Conservation (phyloP, 2,797 vertebrate species). For the Lates japonicus region DNA sequence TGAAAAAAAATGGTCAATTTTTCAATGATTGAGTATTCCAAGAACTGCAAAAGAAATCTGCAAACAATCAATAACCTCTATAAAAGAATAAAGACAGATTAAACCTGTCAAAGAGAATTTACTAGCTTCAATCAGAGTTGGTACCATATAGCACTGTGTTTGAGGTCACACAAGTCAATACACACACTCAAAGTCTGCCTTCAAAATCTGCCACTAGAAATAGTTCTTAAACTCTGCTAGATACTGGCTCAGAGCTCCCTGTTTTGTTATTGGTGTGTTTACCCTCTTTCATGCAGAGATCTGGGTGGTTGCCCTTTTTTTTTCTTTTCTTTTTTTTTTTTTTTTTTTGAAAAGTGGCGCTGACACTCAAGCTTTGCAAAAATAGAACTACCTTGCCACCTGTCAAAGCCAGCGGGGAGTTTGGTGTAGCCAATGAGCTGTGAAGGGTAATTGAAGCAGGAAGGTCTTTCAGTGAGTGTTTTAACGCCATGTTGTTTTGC, state of each 20-base stretch:
- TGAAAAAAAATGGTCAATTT: not conserved
- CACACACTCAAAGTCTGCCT: slow-evolving; percentile 4
- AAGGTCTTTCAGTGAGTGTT: slow-evolving; percentile 57
- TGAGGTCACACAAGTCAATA: slow-evolving; percentile 51
- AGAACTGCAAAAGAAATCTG: slow-evolving; percentile 6
- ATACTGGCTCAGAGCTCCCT: slow-evolving; percentile 16
- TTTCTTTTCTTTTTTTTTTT: no score
- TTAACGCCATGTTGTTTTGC: slow-evolving; percentile 63
- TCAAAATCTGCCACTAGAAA: slow-evolving; percentile 47
- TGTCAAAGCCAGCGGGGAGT: slow-evolving; percentile 54
- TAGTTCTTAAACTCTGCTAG: slow-evolving; percentile 37
- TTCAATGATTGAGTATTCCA: slow-evolving; percentile 8
- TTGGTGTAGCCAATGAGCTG: slow-evolving; percentile 68
- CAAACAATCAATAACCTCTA: slow-evolving; percentile 22
- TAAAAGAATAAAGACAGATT: slow-evolving; percentile 25
- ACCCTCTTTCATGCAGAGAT: slow-evolving; percentile 54
- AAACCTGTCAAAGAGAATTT: slow-evolving; percentile 25
- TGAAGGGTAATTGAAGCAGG: slow-evolving; percentile 76
- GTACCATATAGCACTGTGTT: slow-evolving; percentile 51
- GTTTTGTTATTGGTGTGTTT: slow-evolving; percentile 41
- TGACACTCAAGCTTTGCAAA: slow-evolving; percentile 58
- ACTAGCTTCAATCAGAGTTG: slow-evolving; percentile 2
- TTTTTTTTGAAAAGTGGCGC: slow-evolving; percentile 46
- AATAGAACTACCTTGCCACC: slow-evolving; percentile 68
- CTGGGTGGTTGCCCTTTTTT: slow-evolving; percentile 63